Base-by-base conservation (phyloP, 2,888 invertebrate genomes). In the Yponomeuta cagnagella region DNA sequence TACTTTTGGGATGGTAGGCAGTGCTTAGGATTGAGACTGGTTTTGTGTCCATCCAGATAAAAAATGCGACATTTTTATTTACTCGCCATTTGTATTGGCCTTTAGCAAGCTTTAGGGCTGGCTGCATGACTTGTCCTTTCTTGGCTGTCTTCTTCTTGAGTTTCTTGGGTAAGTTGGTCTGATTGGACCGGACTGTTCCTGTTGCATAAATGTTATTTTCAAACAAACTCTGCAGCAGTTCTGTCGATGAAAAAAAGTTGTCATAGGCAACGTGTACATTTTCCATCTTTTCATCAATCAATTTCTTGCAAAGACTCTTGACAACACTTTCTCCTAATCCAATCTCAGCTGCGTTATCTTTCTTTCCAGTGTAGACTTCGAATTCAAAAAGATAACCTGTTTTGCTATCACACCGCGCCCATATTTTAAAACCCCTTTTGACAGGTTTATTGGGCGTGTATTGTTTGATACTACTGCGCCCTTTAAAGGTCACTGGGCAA, bases 381-480 rank as follows among this genome's bases (percentile, higher is more conserved):
- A 74, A 75, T 23, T 74, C 48, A 63, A 71, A 76, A n/a, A 76
- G 67, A 69, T 77, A 78, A 10, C 78, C 77, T 67, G 75, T 77
- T 30, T 12, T 15, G 52, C 74, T 74, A 70, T 78, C 76, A 66
- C 74, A 73, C 15, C 76, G 48, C 63, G 72, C 72, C 77, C 79
- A 77, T 10, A 77, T 72, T 71, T 78, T 79, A 69, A 73, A 78
- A 48, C 76, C 77, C 63, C 76, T 70, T 73, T 78, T 78, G 68
- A 78, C 74, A 2, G 77, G 77, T 69, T 79, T 79, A 43, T 74
- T 69, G 77, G 37, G 37, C 37, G 5, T 37, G 69, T 78, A 78
- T 67, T 78, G 77, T 71, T 75, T 80, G 71, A 77, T 67, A 33
- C 65, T 68, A 23, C 74, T 74, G 63, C 74, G 48, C 6, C 77